These are phyloP conservation scores for Odontocerum albicorne DNA, from an alignment of 2,888 invertebrate species.

Conservation along the genomic window DNA sequence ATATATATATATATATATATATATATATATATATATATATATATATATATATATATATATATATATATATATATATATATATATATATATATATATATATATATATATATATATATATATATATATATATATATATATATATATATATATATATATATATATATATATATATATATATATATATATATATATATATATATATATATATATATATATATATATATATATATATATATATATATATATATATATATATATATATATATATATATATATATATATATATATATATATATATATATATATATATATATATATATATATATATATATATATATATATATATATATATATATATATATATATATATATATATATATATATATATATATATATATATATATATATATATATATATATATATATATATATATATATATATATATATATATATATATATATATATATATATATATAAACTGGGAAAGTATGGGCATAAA, in stretches of 20 bases:
- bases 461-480: background rate
- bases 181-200: background rate
- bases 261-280: background rate
- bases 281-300: background rate
- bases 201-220: background rate
- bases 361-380: background rate
- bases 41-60: background rate
- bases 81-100: background rate
- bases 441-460: background rate
- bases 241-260: background rate
- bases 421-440: background rate
- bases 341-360: background rate
- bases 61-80: background rate
- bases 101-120: background rate
- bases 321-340: background rate
- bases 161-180: background rate
- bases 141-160: background rate
- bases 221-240: background rate
- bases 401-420: background rate
- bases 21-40: background rate
- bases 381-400: background rate
- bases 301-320: background rate
- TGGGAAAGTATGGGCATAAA: too few species aligned
- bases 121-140: background rate
- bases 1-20: background rate